Evolutionary conservation across 30 jellyfish, hydroid and myxozoan species (phyloP).

Genomic region (Pseudorhiza aurosa): DNA sequence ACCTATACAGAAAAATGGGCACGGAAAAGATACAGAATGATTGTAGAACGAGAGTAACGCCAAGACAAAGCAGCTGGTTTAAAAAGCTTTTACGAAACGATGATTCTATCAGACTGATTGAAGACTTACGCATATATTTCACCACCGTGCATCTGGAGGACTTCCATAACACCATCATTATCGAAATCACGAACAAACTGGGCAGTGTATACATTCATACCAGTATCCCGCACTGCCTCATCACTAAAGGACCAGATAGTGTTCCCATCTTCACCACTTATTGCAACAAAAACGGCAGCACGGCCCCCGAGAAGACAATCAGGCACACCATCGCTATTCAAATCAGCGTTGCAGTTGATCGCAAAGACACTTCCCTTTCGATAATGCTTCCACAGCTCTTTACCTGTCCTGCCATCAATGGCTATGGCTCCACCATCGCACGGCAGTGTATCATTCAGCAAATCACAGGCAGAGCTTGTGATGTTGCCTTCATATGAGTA

Average conservation of each 20-base stretch:
- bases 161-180: slow-evolving; percentile 83
- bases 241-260: slow-evolving; percentile 74
- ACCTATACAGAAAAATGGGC: too few relatives aligned
- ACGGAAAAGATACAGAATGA: too few relatives aligned
- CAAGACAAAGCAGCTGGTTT: too few relatives aligned
- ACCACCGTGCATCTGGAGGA: slow-evolving; percentile 88
- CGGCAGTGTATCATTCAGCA: slow-evolving; percentile 11
- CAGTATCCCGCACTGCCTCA: slow-evolving; percentile 5
- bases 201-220: slow-evolving; percentile 80
- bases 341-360: slow-evolving; percentile 87
- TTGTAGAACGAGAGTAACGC: too few relatives aligned
- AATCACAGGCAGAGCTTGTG: neutral
- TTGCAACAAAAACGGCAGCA: slow-evolving; percentile 84
- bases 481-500: slow-evolving; percentile 23
- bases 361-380: slow-evolving; percentile 73
- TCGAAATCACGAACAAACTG: slow-evolving; percentile 84
- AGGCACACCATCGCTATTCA: slow-evolving; percentile 76
- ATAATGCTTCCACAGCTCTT: slow-evolving; percentile 73
- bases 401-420: slow-evolving; percentile 81
- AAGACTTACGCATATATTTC: slow-evolving; percentile 85
- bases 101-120: too few relatives aligned
- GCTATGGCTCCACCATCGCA: slow-evolving; percentile 90
- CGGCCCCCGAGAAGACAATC: slow-evolving; percentile 93
- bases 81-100: too few relatives aligned
- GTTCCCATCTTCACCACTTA: slow-evolving; percentile 77